Evolutionary conservation across 2,888 invertebrate species (phyloP), one percentile per base, ranked within the genome.

Genomic region (Phrixothrix hirtus): DNA sequence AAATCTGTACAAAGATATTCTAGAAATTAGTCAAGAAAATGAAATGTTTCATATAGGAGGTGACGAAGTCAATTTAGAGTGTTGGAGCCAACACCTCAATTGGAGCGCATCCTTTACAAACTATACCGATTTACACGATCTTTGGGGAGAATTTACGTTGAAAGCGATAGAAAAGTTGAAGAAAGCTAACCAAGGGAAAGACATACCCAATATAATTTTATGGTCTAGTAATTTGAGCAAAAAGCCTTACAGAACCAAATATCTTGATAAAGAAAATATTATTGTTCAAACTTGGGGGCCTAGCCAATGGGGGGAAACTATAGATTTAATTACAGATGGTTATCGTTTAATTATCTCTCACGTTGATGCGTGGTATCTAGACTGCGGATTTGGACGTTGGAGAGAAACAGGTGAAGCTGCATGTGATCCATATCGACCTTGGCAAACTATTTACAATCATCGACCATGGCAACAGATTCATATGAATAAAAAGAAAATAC

Each of bases 321-420:
- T 84, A 3, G 88, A 88, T 54, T 79, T 92, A 2, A 75, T 92
- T 14, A 83, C 87, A 60, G 86, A 86, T 46, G 92, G 91, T 1
- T 92, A 85, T 75, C 83, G 86, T 47, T 79, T 90, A 39, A 85
- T 93, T 46, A 75, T 92, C 48, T 91, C 91, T 10, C 92, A 92
- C 75, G 91, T 91, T 44, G 92, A 92, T 71, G 89, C 90, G 2
- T 90, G 90, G 89, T 92, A 92, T 75, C 79, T 92, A 60, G 92
- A 92, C 73, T 92, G 92, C 70, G 92, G 92, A 1, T 91, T 89
- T 71, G 91, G 90, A 0, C 86, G 86, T 58, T 92, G 92, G 92
- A 80, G 91, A 14, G 87, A 89, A 68, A 85, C 84, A 16, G 89
- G 89, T 1, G 89, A 89, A 62, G 91, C 89, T 1, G 89, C 92